Evolutionary conservation across 2,888 invertebrate species (phyloP), one percentile per base, ranked within the genome.

Genomic region (Tanytarsus gracilentus): DNA sequence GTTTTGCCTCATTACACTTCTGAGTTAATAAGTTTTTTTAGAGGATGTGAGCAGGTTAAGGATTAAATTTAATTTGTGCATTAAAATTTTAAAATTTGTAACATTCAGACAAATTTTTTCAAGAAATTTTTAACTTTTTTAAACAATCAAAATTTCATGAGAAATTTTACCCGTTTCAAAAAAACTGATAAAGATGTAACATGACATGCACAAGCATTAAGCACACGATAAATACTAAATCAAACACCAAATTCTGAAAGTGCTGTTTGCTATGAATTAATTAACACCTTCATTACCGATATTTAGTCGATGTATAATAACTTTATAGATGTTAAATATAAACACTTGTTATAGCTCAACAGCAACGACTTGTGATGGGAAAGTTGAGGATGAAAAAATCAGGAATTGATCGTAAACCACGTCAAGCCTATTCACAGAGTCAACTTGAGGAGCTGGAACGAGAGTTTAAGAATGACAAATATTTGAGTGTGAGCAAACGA

Each of bases 391-490:
- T 58, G 29, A 58, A 95, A 26, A 88, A 93, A 70, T 86, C 90
- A 0, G 92, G 91, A 0, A 82, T 92, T 11, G 96, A 97, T 70
- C 77, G 97, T 9, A 97, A 97, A 71, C 97, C 96, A 0, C 79
- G 97, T 2, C 97, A 97, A 75, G 96, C 96, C 0, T 97, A 97
- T 77, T 95, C 94, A 69, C 88, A 93, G 0, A 91, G 90, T 69
- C 97, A 97, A 69, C 76, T 97, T 30, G 94, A 96, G 68, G 77
- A 87, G 63, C 78, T 97, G 25, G 97, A 97, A 74, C 82, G 85
- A 6, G 97, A 97, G 75, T 97, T 97, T 73, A 94, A 94, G 78
- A 78, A 87, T 59, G 96, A 97, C 77, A 96, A 97, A 72, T 97
- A 97, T 72, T 78, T 97, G 60, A 95, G 94, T 72, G 96, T 97